These are phyloP conservation scores for Oryctolagus cuniculus DNA, from an alignment of 2,113 vertebrate species.

Conservation along the genomic window DNA sequence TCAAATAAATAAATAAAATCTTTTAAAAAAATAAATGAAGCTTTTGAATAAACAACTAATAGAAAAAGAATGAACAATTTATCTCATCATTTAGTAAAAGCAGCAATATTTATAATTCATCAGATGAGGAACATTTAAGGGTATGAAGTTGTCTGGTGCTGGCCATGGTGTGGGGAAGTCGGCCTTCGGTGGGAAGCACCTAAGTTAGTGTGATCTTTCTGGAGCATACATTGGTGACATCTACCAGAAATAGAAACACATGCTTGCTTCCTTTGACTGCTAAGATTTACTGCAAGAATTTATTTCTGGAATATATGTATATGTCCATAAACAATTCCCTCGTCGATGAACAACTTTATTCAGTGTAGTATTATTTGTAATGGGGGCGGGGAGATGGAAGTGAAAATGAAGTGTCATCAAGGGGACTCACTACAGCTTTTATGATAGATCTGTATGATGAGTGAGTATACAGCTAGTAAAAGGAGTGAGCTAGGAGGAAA, in stretches of 20 bases:
- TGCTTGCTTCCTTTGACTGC: not conserved
- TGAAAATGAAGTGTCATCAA: not conserved
- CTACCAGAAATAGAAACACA: not conserved
- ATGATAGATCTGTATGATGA: not conserved
- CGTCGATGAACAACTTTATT: not conserved
- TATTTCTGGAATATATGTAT: not conserved
- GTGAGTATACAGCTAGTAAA: not conserved
- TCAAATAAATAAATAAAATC: no score
- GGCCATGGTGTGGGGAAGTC: not conserved
- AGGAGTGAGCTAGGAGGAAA: not conserved
- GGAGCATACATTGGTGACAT: no score
- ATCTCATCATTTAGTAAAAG: not conserved
- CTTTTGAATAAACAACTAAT: not conserved
- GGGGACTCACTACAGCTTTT: not conserved
- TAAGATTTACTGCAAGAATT: not conserved
- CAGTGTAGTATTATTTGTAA: not conserved
- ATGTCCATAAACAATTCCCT: conserved; percentile 11
- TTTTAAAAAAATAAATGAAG: not conserved
- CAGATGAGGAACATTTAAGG: not conserved
- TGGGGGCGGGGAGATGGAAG: no score
- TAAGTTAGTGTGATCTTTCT: not conserved
- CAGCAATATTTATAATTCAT: conserved; percentile 26
- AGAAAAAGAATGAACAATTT: conserved; percentile 1
- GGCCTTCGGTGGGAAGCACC: not conserved
- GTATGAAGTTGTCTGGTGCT: not conserved